Evolutionary conservation across 2,797 vertebrate species (phyloP).

Genomic region (Gambelia wislizenii): DNA sequence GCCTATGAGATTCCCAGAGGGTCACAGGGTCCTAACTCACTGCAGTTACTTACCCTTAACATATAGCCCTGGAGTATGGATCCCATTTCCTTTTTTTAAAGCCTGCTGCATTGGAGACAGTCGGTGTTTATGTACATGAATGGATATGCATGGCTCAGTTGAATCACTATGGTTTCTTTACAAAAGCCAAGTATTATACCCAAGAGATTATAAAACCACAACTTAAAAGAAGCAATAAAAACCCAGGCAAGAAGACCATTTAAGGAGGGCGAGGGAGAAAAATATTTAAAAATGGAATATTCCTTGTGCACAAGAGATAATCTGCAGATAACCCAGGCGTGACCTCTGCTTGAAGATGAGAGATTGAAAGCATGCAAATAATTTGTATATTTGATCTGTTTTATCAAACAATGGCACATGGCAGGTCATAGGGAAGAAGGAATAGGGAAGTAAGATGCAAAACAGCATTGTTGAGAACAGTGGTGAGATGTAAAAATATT

Average conservation of each 20-base stretch:
- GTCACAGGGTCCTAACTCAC: too few relatives aligned
- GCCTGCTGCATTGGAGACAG: constrained; percentile 39
- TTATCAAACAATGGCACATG: constrained; percentile 57
- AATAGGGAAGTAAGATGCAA: constrained; percentile 8
- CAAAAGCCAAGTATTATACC: constrained; percentile 40
- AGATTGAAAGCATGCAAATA: constrained; percentile 37
- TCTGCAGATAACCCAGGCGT: constrained; percentile 52
- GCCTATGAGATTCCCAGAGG: too few relatives aligned
- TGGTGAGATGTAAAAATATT: background rate
- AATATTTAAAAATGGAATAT: constrained; percentile 30
- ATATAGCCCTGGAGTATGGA: background rate
- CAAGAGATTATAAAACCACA: background rate
- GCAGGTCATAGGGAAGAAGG: constrained; percentile 53
- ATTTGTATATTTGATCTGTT: constrained; percentile 69
- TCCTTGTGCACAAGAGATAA: constrained; percentile 53
- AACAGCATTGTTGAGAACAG: background rate
- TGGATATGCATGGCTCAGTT: constrained; percentile 22
- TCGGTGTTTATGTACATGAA: constrained; percentile 4
- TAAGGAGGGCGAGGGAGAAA: constrained; percentile 30
- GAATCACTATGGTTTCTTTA: constrained; percentile 53
- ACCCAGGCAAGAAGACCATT: background rate
- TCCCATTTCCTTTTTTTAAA: constrained; percentile 46
- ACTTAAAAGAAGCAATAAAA: constrained; percentile 19
- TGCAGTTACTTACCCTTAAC: background rate
- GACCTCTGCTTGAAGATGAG: constrained; percentile 53